A percentile compares a stretch with the other conserved stretches of the same genome.
phyloP scores from a whole-genome alignment of 2,888 invertebrate species.

The Agonopterix alstromeriana region DNA sequence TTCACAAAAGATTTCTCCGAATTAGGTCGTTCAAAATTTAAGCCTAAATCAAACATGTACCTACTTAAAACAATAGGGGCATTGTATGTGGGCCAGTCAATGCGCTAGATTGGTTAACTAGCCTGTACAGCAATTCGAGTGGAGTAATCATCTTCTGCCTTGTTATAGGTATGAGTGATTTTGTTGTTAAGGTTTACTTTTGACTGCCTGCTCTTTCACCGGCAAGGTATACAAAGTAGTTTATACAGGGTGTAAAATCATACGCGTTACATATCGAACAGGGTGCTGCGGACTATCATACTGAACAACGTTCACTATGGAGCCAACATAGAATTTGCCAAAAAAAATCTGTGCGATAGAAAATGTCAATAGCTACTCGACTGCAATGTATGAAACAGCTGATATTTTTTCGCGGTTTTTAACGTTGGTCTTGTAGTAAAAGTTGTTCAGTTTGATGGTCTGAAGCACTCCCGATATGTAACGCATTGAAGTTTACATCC shows the following conservation, averaged over 20 bases:
- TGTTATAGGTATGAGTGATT: neutral
- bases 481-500: no score
- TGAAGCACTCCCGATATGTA: no score
- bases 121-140: constrained; percentile 5
- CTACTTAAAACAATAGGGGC: constrained; percentile 23
- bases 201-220: neutral
- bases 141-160: neutral
- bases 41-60: constrained; percentile 1
- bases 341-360: no score
- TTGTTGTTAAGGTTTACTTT: neutral
- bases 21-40: constrained; percentile 5
- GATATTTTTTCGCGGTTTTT: no score
- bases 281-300: no score
- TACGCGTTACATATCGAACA: no score
- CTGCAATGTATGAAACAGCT: no score
- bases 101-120: constrained; percentile 27
- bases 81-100: constrained; percentile 24
- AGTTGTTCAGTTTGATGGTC: neutral
- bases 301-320: no score
- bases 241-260: neutral
- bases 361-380: no score
- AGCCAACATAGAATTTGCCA: no score
- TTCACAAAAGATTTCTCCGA: neutral
- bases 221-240: neutral
- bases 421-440: neutral